phyloP scores from a whole-genome alignment of 1,140 invertebrate species.

The Pseudomyrmex concolor region DNA sequence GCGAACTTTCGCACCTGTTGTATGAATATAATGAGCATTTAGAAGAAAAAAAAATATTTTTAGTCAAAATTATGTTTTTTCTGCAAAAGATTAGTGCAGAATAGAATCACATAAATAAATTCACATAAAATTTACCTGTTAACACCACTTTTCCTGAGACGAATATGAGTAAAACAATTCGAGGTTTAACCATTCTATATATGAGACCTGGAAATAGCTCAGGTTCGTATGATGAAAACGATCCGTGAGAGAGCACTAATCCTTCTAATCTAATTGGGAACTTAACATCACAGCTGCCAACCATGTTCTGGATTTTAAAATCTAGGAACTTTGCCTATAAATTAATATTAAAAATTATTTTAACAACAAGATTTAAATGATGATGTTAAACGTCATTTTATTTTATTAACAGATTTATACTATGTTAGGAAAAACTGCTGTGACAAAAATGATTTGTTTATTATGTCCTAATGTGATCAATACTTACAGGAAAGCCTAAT shows the following conservation, averaged over 20 bases:
- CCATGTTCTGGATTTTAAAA: constrained; percentile 99
- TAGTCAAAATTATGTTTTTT: neutral
- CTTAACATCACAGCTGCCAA: constrained; percentile 99
- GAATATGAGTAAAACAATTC: constrained; percentile 99
- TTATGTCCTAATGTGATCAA: constrained; percentile 26
- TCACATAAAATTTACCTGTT: constrained; percentile 87
- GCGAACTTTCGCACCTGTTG: constrained; percentile 96
- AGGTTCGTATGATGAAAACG: constrained; percentile 98
- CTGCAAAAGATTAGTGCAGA: neutral
- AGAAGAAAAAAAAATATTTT: too few relatives aligned
- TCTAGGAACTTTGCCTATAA: constrained; percentile 98
- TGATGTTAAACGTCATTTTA: constrained; percentile 8
- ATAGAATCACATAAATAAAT: neutral
- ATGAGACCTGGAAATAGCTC: constrained; percentile 99
- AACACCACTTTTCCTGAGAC: constrained; percentile 99
- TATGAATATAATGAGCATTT: too few relatives aligned
- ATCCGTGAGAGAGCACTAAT: constrained; percentile 97
- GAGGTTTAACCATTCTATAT: constrained; percentile 99
- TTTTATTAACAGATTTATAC: neutral
- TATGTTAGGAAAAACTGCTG: neutral
- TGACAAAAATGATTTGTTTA: constrained; percentile 9
- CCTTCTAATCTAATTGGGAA: constrained; percentile 99
- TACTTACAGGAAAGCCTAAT: constrained; percentile 95
- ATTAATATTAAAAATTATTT: constrained; percentile 28
- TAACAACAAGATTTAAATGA: neutral